Evolutionary conservation across 2,113 vertebrate species (phyloP).

Genomic region (Microcebus tavaratra): DNA sequence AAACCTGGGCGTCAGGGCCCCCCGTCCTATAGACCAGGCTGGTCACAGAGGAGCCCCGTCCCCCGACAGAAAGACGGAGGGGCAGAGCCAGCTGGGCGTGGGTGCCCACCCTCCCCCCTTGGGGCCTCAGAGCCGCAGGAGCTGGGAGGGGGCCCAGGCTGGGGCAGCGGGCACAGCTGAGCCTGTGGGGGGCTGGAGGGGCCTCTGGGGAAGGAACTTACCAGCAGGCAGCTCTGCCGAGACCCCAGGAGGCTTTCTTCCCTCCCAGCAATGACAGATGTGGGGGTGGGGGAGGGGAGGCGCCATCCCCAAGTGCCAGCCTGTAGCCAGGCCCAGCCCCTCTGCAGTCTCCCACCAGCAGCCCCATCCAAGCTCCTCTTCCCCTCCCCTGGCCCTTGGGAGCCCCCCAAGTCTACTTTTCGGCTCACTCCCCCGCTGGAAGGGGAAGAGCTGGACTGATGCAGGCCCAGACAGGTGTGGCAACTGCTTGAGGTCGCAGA

Average conservation of each 20-base stretch:
- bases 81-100: neutral
- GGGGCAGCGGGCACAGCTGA: neutral
- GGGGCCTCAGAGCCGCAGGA: neutral
- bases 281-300: neutral
- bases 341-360: neutral
- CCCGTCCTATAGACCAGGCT: neutral
- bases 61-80: neutral
- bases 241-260: constrained; percentile 59
- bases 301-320: neutral
- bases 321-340: neutral
- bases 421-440: neutral
- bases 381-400: accelerated
- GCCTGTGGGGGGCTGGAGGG: neutral
- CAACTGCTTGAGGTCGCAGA: neutral
- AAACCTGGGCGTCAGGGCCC: neutral
- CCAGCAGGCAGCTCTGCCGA: constrained; percentile 56
- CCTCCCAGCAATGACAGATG: constrained; percentile 76
- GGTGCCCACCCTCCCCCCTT: neutral
- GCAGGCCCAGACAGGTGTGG: neutral
- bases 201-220: constrained; percentile 55
- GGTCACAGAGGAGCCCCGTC: neutral
- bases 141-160: neutral
- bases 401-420: neutral
- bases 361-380: neutral
- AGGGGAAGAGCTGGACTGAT: neutral